These are phyloP conservation scores for Euzophera pinguis DNA, from an alignment of 2,888 invertebrate species.

Conservation along the genomic window DNA sequence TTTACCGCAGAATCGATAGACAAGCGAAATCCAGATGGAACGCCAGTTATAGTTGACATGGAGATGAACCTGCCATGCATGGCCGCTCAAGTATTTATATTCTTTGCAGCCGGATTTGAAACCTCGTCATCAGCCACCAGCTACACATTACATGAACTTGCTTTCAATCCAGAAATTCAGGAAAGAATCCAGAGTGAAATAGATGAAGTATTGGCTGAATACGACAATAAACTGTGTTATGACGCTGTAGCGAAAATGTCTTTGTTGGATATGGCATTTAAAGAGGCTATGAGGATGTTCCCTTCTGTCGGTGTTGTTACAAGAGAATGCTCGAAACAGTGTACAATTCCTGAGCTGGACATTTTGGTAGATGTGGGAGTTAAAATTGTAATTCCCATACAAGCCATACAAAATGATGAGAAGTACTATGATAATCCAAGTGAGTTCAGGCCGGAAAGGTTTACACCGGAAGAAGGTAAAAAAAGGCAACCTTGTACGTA, in stretches of 20 bases:
- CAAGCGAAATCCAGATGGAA: constrained; percentile 39
- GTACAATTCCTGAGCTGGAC: constrained; percentile 39
- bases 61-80: constrained; percentile 41
- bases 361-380: constrained; percentile 52
- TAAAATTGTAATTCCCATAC: constrained; percentile 47
- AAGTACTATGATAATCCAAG: constrained; percentile 49
- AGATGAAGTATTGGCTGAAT: constrained; percentile 43
- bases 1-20: constrained; percentile 52
- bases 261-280: constrained; percentile 42
- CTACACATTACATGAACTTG: constrained; percentile 54
- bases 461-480: constrained; percentile 27
- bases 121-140: constrained; percentile 65
- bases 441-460: constrained; percentile 47
- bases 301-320: constrained; percentile 46
- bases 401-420: constrained; percentile 53
- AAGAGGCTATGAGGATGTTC: constrained; percentile 50
- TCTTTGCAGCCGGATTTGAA: constrained; percentile 69
- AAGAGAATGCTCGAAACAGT: constrained; percentile 41
- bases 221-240: constrained; percentile 50
- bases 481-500: constrained; percentile 37
- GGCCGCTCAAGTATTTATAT: constrained; percentile 52
- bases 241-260: constrained; percentile 51
- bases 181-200: constrained; percentile 51
- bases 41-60: constrained; percentile 37
- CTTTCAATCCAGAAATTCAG: constrained; percentile 57